A percentile compares a stretch with the other conserved stretches of the same genome.
phyloP scores from a whole-genome alignment of 2,888 invertebrate species.

The Rhamnusium bicolor region DNA sequence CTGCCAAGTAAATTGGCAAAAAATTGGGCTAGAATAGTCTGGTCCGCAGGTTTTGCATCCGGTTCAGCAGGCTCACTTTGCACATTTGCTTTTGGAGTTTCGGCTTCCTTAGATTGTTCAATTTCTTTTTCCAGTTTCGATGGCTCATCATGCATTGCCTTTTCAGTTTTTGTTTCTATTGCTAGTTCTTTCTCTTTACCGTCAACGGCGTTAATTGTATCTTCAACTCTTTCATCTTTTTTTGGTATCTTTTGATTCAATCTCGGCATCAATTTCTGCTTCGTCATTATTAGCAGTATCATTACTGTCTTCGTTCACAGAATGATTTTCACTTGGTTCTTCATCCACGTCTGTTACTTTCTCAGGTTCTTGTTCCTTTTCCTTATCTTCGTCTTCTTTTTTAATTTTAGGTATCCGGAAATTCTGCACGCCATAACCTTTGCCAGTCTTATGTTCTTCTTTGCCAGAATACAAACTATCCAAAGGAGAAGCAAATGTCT shows the following conservation, averaged over 20 bases:
- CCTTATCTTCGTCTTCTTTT: slow-evolving; percentile 37
- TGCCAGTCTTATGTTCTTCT: slow-evolving; percentile 68
- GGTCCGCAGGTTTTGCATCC: slow-evolving; percentile 52
- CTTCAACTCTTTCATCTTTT: slow-evolving; percentile 26
- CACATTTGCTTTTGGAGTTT: neutral
- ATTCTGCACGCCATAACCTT: slow-evolving; percentile 72
- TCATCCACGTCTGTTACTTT: slow-evolving; percentile 13
- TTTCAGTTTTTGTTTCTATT: slow-evolving; percentile 12
- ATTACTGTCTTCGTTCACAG: neutral
- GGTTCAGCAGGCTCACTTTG: slow-evolving; percentile 26
- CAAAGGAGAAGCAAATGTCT: slow-evolving; percentile 71
- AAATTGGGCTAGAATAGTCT: slow-evolving; percentile 60
- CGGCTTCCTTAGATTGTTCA: slow-evolving; percentile 6
- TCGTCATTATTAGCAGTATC: slow-evolving; percentile 33
- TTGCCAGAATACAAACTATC: slow-evolving; percentile 71
- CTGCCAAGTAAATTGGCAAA: slow-evolving; percentile 60
- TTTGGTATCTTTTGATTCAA: slow-evolving; percentile 25
- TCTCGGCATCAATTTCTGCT: slow-evolving; percentile 39
- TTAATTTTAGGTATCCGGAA: slow-evolving; percentile 73
- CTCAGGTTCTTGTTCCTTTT: slow-evolving; percentile 26
- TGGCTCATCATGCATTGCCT: neutral
- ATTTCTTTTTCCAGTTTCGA: neutral
- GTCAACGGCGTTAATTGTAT: slow-evolving; percentile 7
- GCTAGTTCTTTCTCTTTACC: neutral
- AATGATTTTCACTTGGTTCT: neutral